Conservation (phyloP, 1,140 invertebrate genomes). For the Ruditapes philippinarum region DNA sequence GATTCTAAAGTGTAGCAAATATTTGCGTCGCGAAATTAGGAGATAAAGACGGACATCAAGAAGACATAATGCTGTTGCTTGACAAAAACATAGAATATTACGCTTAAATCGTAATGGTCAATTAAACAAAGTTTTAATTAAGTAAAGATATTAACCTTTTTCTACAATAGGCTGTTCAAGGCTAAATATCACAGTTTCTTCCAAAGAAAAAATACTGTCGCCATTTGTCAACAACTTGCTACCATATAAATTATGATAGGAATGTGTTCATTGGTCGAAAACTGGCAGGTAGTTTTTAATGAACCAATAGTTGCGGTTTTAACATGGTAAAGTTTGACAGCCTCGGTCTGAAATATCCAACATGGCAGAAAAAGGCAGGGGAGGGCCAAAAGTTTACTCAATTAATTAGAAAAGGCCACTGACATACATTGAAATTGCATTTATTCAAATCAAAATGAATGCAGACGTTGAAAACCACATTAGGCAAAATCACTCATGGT, state of each 20-base stretch:
- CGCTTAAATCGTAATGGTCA: no score
- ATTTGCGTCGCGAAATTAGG: no score
- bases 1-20: no score
- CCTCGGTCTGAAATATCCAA: conserved; percentile 58
- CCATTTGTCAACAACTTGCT: conserved; percentile 74
- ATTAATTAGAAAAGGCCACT: background rate
- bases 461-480: conserved; percentile 88
- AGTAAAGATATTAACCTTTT: no score
- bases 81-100: no score
- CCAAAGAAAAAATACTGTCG: background rate
- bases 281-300: background rate
- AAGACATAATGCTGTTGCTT: no score
- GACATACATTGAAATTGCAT: background rate
- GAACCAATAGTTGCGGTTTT: background rate
- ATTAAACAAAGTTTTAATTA: no score
- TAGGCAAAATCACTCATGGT: conserved; percentile 88
- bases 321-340: conserved; percentile 45
- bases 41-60: no score
- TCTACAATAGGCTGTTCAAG: no score
- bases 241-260: conserved; percentile 7
- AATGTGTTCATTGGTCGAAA: conserved; percentile 42
- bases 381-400: conserved; percentile 26
- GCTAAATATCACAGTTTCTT: no score
- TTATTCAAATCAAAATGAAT: conserved; percentile 84
- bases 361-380: conserved; percentile 65